phyloP scores from a whole-genome alignment of 2,113 vertebrate species.

The Desmodus rotundus region DNA sequence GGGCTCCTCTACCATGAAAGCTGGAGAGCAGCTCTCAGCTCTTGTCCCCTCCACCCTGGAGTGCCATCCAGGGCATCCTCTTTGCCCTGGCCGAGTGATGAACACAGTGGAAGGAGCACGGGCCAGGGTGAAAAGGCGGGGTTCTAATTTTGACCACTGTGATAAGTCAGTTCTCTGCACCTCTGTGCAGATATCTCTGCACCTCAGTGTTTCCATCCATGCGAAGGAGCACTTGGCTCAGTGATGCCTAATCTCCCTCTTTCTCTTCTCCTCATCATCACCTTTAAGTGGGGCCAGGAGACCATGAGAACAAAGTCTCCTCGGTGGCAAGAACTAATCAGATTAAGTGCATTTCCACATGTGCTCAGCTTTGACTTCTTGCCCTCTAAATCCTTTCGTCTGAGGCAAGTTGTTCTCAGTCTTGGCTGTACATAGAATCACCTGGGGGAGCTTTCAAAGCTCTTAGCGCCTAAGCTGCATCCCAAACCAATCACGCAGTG shows the following conservation, averaged over 20 bases:
- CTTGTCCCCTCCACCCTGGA: background rate
- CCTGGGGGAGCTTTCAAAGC: background rate
- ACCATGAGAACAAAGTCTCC: background rate
- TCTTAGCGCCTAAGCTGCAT: too few species aligned
- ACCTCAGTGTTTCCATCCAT: background rate
- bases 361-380: background rate
- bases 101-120: background rate
- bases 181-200: background rate
- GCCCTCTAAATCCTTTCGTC: background rate
- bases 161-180: background rate
- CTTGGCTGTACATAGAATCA: background rate
- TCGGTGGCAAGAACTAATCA: background rate
- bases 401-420: background rate
- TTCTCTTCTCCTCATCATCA: background rate
- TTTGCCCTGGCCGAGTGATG: background rate
- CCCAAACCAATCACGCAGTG: background rate
- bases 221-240: background rate
- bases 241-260: background rate
- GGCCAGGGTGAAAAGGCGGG: background rate
- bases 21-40: background rate
- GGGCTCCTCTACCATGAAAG: background rate
- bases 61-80: background rate
- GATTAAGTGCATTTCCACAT: background rate
- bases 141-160: background rate
- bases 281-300: background rate